phyloP scores from a whole-genome alignment of 2,888 invertebrate genomes.

The Schizaphis graminum region DNA sequence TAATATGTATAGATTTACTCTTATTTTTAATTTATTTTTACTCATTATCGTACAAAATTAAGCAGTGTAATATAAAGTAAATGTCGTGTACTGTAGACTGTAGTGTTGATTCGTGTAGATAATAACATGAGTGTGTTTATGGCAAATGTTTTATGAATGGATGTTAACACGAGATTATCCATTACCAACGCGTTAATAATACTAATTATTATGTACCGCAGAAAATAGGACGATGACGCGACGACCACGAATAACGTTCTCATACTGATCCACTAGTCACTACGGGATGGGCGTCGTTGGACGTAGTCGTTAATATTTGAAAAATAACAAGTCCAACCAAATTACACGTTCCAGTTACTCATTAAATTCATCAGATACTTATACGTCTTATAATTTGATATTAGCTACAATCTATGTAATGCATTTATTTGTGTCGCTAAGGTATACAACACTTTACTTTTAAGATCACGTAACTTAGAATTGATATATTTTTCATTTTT shows the following conservation, averaged over 20 bases:
- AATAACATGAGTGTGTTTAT: neutral
- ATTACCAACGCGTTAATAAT: slow-evolving; percentile 16
- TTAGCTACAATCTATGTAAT: neutral
- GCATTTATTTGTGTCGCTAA: neutral
- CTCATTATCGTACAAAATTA: neutral
- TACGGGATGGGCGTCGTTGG: neutral
- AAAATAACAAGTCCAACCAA: slow-evolving; percentile 34
- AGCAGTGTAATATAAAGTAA: neutral
- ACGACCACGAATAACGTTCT: neutral
- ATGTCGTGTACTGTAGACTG: neutral
- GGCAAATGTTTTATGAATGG: neutral
- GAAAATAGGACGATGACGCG: neutral
- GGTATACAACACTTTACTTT: neutral
- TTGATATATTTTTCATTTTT: neutral
- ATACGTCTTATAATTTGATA: neutral
- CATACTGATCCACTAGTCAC: neutral
- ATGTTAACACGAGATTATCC: slow-evolving; percentile 6
- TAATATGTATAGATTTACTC: neutral
- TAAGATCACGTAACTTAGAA: neutral
- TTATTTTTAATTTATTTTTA: neutral
- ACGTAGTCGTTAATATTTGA: neutral
- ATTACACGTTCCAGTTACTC: neutral
- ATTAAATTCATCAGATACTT: neutral
- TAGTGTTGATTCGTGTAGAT: neutral
- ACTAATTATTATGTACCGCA: neutral